Conservation (phyloP, 2,888 invertebrate species). For the Latrodectus hesperus region DNA sequence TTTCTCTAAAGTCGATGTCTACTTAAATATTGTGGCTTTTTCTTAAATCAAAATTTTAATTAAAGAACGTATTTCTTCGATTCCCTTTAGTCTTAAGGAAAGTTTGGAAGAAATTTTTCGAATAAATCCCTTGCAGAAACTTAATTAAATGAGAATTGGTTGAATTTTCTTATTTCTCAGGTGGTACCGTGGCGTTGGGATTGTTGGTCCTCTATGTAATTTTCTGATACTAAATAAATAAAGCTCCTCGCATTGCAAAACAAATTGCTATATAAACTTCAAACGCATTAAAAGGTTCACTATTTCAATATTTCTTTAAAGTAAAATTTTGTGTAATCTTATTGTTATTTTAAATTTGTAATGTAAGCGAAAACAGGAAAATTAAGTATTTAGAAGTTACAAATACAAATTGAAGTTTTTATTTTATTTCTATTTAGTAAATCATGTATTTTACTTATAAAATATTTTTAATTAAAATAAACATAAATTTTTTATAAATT, state of each 20-base stretch:
- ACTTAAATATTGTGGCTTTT: constrained; percentile 22
- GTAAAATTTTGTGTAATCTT: too few relatives aligned
- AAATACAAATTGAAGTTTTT: too few relatives aligned
- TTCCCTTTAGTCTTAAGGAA: constrained; percentile 6
- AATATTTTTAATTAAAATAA: too few relatives aligned
- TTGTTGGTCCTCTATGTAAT: constrained; percentile 34
- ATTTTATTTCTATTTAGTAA: too few relatives aligned
- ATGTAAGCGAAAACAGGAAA: too few relatives aligned
- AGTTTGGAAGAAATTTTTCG: constrained; percentile 18
- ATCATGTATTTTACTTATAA: too few relatives aligned
- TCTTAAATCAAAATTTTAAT: constrained; percentile 35
- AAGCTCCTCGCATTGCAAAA: constrained; percentile 28
- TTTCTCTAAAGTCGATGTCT: not conserved
- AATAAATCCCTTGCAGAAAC: constrained; percentile 17
- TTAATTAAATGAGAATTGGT: constrained; percentile 42
- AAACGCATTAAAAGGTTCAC: constrained; percentile 28
- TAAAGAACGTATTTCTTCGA: constrained; percentile 52
- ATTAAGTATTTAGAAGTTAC: too few relatives aligned
- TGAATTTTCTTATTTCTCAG: constrained; percentile 12
- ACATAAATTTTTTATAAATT: too few relatives aligned
- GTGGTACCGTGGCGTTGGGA: not conserved
- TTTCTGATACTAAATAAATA: constrained; percentile 58
- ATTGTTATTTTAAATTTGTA: too few relatives aligned
- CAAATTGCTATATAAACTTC: constrained; percentile 60
- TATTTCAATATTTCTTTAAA: not conserved